phyloP scores from a whole-genome alignment of 2,113 vertebrate species.

The Trichomycterus rosablanca region DNA sequence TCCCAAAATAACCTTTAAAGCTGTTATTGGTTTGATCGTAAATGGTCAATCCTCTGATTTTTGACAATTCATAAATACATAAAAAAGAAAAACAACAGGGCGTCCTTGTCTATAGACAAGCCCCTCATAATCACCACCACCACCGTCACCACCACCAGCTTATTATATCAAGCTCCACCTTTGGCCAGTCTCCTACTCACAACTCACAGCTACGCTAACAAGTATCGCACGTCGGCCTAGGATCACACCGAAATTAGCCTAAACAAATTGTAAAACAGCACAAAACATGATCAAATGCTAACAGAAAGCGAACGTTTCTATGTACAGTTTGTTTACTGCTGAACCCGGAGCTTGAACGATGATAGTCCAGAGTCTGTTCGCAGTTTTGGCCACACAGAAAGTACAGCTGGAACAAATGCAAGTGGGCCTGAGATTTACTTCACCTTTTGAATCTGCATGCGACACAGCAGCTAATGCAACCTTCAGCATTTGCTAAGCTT shows the following conservation, averaged over 20 bases:
- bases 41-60: constrained; percentile 53
- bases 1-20: constrained; percentile 72
- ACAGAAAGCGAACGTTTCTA: constrained; percentile 51
- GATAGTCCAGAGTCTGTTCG: constrained; percentile 8
- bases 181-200: constrained; percentile 57
- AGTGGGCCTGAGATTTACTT: constrained; percentile 4
- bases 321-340: constrained; percentile 48
- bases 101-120: constrained; percentile 41
- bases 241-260: constrained; percentile 49
- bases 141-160: constrained; percentile 37
- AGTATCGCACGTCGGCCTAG: constrained; percentile 50
- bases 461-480: background rate
- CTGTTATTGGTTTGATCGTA: constrained; percentile 63
- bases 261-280: constrained; percentile 46
- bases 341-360: constrained; percentile 22
- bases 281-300: constrained; percentile 61
- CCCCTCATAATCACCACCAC: constrained; percentile 41
- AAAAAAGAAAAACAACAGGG: constrained; percentile 27
- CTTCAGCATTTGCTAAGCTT: background rate
- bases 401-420: constrained; percentile 21
- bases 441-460: constrained; percentile 1
- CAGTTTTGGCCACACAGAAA: constrained; percentile 27
- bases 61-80: constrained; percentile 50
- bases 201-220: constrained; percentile 49
- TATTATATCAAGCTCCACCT: constrained; percentile 40